Evolutionary conservation across 1,140 invertebrate genomes (phyloP), one percentile per base, ranked within the genome.

Genomic region (Polyergus mexicanus): DNA sequence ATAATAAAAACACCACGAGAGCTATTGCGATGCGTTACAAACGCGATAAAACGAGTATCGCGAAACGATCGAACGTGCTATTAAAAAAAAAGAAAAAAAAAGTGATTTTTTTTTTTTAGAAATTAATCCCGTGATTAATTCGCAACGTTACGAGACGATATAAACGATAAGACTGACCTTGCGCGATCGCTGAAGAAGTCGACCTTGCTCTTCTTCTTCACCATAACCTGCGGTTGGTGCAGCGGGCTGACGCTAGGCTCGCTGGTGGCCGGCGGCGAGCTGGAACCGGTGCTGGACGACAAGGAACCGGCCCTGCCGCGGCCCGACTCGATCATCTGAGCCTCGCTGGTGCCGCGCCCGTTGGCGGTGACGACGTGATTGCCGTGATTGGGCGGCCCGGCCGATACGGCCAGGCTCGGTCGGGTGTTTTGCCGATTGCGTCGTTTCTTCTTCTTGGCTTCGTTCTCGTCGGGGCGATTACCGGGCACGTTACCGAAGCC

Each of bases 111-210:
- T 16, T 47, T 47, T 47, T 11, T 47, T 4, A 4, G 3, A 3
- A 47, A 47, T 13, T 47, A 47, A 47, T 47, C 7, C 11, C 44
- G 44, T 13, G 3, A 0, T 41, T 7, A 41, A 41, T 41, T 28
- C n/a, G 32, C 32, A 32, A 4, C 32, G 3, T 25, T 25, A 25
- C 44, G 11, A 5, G 38, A 22, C 10, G n/a, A n/a, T 1, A 4
- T 60, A 60, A 66, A 51, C 1, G 25, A 28, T 28, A 28, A 28
- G 6, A 95, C 97, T 97, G 93, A 98, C 97, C 97, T 96, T 92
- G 97, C 96, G 92, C 97, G 96, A 93, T 98, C 98, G 56, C 97
- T 97, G 93, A 98, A 97, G 87, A 98, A 96, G 91, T 98, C 98
- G 78, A 97, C 96, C 94, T 98, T 98, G 89, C 96, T 96, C 93